These are phyloP conservation scores for Tetrapedia diversipes DNA, from an alignment of 2,888 invertebrate genomes.

Conservation along the genomic window DNA sequence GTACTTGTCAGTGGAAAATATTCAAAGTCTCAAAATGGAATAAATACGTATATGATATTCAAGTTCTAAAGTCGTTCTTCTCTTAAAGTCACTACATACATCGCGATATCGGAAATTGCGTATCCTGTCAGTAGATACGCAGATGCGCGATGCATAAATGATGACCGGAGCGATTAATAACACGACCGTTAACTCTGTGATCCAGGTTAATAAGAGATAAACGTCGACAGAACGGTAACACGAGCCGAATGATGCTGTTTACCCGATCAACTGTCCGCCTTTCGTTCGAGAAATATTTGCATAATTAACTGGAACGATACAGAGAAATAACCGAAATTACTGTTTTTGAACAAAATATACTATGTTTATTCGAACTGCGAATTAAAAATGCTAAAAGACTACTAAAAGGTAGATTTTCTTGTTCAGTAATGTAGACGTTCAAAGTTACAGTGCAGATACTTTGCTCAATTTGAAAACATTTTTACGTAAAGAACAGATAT, in stretches of 20 bases:
- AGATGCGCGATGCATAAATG: slow-evolving; percentile 62
- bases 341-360: neutral
- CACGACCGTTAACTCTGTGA: slow-evolving; percentile 59
- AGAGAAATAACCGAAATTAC: neutral
- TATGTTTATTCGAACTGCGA: too few relatives aligned
- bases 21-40: neutral
- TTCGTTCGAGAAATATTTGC: slow-evolving; percentile 6
- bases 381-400: too few relatives aligned
- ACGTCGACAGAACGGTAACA: slow-evolving; percentile 53
- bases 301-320: neutral
- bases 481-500: too few relatives aligned
- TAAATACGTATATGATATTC: neutral
- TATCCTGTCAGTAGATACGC: slow-evolving; percentile 16
- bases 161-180: slow-evolving; percentile 58
- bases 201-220: slow-evolving; percentile 67
- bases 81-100: slow-evolving; percentile 11
- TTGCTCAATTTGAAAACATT: too few relatives aligned
- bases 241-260: slow-evolving; percentile 19
- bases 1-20: neutral
- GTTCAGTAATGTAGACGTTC: too few relatives aligned
- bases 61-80: neutral
- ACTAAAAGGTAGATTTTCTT: too few relatives aligned
- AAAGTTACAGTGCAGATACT: too few relatives aligned
- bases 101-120: slow-evolving; percentile 35
- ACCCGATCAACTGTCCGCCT: slow-evolving; percentile 3